Conservation (phyloP, 92 coral and sea anemone genomes). For the Phenganax marumi region DNA sequence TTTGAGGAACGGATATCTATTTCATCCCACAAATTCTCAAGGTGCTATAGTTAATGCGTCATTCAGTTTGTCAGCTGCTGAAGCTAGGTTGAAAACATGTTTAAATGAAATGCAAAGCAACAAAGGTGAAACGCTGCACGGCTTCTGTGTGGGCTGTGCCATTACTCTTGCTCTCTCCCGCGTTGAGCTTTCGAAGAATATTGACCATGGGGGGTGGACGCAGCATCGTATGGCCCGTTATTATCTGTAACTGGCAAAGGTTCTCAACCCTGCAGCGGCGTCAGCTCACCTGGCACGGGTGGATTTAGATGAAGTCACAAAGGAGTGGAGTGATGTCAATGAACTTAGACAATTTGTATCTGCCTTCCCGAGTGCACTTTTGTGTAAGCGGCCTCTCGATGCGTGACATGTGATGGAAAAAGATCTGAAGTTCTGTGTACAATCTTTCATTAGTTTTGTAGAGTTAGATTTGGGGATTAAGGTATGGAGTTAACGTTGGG, state of each 20-base stretch:
- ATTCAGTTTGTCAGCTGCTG: slow-evolving; percentile 48
- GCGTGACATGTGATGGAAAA: background rate
- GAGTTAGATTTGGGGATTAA: background rate
- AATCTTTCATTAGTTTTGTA: background rate
- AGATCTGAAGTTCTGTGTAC: background rate
- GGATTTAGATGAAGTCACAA: background rate
- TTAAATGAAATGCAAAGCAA: background rate
- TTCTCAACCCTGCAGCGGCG: background rate
- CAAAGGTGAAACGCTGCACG: background rate
- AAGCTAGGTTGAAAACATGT: background rate
- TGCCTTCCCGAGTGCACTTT: background rate
- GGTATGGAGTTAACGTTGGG: background rate
- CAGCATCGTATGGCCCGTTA: too few species aligned
- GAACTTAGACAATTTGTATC: background rate
- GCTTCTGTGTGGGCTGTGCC: background rate
- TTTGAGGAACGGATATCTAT: slow-evolving; percentile 53
- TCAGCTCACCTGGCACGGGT: background rate
- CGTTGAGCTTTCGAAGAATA: background rate
- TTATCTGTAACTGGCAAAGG: background rate
- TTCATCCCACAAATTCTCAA: slow-evolving; percentile 48
- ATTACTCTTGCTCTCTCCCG: background rate
- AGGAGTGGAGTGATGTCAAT: background rate
- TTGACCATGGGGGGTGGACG: background rate
- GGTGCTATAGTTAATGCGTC: slow-evolving; percentile 56
- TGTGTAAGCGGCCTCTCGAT: background rate